Evolutionary conservation across 2,113 vertebrate species (phyloP).

Genomic region (Gnathonemus longibarbis): DNA sequence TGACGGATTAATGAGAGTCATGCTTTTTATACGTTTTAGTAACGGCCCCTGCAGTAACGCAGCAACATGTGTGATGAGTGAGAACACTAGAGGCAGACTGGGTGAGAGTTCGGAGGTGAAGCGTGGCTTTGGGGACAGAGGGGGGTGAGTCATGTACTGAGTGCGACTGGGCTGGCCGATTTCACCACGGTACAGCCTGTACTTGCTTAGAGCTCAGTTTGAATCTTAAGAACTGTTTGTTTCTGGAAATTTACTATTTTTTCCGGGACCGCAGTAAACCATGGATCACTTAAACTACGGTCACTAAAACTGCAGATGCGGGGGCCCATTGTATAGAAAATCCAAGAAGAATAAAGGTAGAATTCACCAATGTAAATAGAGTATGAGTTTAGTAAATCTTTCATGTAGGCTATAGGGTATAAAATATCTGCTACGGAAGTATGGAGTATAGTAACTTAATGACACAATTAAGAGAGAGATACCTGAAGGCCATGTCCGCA

Average conservation of each 20-base stretch:
- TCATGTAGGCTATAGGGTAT: background rate
- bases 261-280: background rate
- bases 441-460: background rate
- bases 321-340: background rate
- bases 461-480: slow-evolving; percentile 15
- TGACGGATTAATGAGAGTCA: background rate
- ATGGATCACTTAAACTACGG: background rate
- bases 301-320: background rate
- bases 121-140: background rate
- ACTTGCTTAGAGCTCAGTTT: background rate
- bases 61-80: background rate
- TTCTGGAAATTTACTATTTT: background rate
- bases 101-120: background rate
- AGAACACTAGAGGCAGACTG: background rate
- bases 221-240: background rate
- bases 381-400: background rate
- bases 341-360: background rate
- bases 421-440: background rate
- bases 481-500: slow-evolving; percentile 39
- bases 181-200: background rate
- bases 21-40: background rate
- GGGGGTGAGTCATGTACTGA: background rate
- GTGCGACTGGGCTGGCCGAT: background rate
- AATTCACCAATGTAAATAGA: background rate
- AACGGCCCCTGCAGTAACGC: background rate